Base-by-base conservation (phyloP, 2,888 invertebrate genomes). In the Campopleginae sp. region DNA sequence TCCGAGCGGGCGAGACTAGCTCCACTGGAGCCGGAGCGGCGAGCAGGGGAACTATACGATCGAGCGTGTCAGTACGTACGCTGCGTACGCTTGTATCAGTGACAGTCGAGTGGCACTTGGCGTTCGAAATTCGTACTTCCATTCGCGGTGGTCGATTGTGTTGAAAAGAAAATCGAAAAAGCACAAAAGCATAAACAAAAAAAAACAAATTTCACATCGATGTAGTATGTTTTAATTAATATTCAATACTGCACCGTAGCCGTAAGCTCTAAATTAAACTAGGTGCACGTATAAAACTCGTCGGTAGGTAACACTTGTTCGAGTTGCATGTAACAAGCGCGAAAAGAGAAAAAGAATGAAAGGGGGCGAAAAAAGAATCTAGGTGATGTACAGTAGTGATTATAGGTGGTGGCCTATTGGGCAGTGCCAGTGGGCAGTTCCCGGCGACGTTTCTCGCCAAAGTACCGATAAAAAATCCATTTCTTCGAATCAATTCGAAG, bases 351-450 rank as follows among this genome's bases (percentile, higher is more conserved):
- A 54, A 54, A 54, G 6, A 23, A 23, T 23, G 58, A 58, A 58
- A 58, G 58, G 58, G 58, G 58, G 27, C 58, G 58, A 58, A 51
- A 54, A 54, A 33, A 51, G 27, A 51, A 80, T 72, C 42, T 63
- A 81, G 66, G 61, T 38, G 74, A 75, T 75, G 68, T 51, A 65
- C 42, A 51, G n/a, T 74, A 27, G 48, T 38, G 80, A 76, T 31
- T 51, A 33, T 84, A 65, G 70, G 70, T 65, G 76, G 76, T 80
- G 80, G 80, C 71, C 68, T 65, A 58, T 23, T 76, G 42, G 63
- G 70, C 63, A 58, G 68, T 76, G 78, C 74, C 58, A 84, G 80
- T 84, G 80, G 80, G 77, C 84, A 80, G 84, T 84, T 77, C 84
- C 81, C 84, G 78, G 76, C 74, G 46, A 12, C 48, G 71, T 71